These are phyloP conservation scores for Anodontia alba DNA, from an alignment of 2,888 invertebrate species.

Conservation along the genomic window DNA sequence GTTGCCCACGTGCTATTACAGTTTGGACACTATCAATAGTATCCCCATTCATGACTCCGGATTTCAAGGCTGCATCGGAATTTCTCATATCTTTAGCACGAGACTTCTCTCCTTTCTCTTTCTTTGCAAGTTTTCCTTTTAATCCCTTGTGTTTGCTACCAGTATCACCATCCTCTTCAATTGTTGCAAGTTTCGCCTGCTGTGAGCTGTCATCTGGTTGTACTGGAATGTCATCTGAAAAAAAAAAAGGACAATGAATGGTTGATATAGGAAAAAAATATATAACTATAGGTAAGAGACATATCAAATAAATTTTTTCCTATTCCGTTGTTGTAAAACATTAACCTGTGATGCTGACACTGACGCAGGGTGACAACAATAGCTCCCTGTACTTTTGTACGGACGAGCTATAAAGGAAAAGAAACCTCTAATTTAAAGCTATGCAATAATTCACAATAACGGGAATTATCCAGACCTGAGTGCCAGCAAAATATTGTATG, in stretches of 20 bases:
- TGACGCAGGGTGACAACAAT: too few species aligned
- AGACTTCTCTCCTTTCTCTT: constrained; percentile 64
- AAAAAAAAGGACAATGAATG: too few species aligned
- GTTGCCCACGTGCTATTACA: constrained; percentile 61
- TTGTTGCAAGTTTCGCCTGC: constrained; percentile 60
- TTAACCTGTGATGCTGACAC: too few species aligned
- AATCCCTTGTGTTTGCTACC: constrained; percentile 43
- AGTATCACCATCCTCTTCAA: constrained; percentile 60
- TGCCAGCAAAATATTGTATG: too few species aligned
- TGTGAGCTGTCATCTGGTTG: constrained; percentile 52
- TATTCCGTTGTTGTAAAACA: not conserved
- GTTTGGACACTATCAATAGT: constrained; percentile 61
- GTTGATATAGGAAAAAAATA: too few species aligned
- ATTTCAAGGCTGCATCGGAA: constrained; percentile 43
- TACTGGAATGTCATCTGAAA: constrained; percentile 72
- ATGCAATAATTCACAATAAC: too few species aligned
- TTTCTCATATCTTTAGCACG: constrained; percentile 57
- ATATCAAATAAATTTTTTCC: not conserved
- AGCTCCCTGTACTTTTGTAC: too few species aligned
- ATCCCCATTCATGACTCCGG: constrained; percentile 62
- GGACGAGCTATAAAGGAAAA: too few species aligned
- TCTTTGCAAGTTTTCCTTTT: constrained; percentile 49
- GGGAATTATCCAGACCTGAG: too few species aligned
- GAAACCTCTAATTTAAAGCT: too few species aligned
- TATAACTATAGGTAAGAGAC: too few species aligned